Conservation (phyloP, 1,140 invertebrate genomes). For the Calephelis nemesis region DNA sequence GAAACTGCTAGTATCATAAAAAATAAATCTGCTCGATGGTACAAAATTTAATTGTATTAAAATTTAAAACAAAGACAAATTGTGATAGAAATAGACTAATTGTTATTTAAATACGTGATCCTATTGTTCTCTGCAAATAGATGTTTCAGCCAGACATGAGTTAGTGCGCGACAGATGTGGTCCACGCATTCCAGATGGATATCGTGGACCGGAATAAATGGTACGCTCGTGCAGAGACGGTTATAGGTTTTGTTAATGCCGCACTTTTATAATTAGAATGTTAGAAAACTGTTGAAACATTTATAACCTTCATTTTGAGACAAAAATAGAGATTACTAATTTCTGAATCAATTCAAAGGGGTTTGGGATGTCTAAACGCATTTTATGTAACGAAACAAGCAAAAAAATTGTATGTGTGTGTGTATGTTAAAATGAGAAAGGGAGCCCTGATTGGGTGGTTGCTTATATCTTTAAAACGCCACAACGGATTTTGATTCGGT, state of each 20-base stretch:
- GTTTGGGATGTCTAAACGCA: background rate
- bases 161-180: constrained; percentile 59
- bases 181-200: constrained; percentile 46
- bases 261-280: constrained; percentile 15
- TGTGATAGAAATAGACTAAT: constrained; percentile 1
- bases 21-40: too few relatives aligned
- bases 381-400: background rate
- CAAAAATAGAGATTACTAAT: constrained; percentile 8
- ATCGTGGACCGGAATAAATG: constrained; percentile 44
- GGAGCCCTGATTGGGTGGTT: too few relatives aligned
- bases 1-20: too few relatives aligned
- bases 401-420: too few relatives aligned
- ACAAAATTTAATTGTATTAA: background rate
- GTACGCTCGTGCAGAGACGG: constrained; percentile 12
- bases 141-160: constrained; percentile 40
- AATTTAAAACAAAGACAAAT: background rate
- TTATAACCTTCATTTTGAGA: constrained; percentile 7
- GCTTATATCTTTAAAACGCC: too few relatives aligned
- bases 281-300: background rate
- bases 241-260: constrained; percentile 27
- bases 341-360: background rate
- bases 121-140: constrained; percentile 19
- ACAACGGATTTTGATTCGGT: too few relatives aligned
- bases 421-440: too few relatives aligned
- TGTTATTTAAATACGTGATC: constrained; percentile 5